Percentiles rank a stretch among this genome's conserved stretches.
Conservation (phyloP, 1,140 invertebrate genomes). For the Penaeus japonicus region DNA sequence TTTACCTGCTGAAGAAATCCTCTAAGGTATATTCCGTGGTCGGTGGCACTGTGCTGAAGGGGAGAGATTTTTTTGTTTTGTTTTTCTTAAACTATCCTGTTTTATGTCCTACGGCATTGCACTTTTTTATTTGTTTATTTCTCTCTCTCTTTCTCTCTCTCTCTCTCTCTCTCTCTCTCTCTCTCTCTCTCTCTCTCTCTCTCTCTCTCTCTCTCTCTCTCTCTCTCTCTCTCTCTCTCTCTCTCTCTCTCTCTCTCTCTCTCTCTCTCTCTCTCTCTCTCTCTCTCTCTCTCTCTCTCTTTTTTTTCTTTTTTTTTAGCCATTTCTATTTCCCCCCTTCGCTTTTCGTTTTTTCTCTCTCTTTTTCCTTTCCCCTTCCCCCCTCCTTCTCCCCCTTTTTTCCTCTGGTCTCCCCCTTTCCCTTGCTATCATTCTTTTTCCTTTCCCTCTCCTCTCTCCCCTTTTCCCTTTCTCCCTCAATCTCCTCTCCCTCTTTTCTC, state of each 20-base stretch:
- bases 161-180: neutral
- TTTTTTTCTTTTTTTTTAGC: too few species aligned
- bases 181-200: neutral
- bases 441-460: neutral
- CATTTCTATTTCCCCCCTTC: neutral
- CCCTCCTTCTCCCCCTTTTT: neutral
- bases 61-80: too few species aligned
- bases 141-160: neutral
- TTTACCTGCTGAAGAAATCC: too few species aligned
- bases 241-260: neutral
- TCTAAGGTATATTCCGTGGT: too few species aligned
- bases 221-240: neutral
- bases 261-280: neutral
- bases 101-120: too few species aligned
- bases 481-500: neutral
- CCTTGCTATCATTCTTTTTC: neutral
- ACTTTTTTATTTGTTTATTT: too few species aligned
- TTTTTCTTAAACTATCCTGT: too few species aligned
- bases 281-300: neutral
- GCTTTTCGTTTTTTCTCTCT: neutral
- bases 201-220: neutral
- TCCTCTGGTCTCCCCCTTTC: neutral
- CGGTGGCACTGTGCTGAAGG: too few species aligned
- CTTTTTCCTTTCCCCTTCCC: neutral
- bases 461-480: too few species aligned